phyloP scores from a whole-genome alignment of 2,797 vertebrate species.

The Mormyrops boulengeri region DNA sequence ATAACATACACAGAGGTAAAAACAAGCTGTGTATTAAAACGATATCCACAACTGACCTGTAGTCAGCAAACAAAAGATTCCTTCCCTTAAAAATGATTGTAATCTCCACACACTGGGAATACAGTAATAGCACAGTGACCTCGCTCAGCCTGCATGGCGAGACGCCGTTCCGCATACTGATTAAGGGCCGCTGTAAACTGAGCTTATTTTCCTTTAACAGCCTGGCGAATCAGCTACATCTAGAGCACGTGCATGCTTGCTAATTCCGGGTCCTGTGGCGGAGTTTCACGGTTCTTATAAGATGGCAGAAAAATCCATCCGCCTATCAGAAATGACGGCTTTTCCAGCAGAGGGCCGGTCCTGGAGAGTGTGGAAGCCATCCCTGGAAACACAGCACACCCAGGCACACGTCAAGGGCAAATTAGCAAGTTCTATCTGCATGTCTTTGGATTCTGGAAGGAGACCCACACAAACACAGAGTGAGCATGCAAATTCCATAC shows the following conservation, averaged over 20 bases:
- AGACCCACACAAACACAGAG: neutral
- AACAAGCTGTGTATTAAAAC: slow-evolving; percentile 31
- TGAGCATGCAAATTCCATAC: neutral
- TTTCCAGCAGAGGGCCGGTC: neutral
- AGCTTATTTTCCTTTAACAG: neutral
- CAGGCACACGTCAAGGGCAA: neutral
- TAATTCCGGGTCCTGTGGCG: neutral
- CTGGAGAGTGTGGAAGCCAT: neutral
- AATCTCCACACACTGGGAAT: slow-evolving; percentile 43
- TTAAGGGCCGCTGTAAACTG: slow-evolving; percentile 45
- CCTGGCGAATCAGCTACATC: neutral
- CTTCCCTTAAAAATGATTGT: slow-evolving; percentile 43
- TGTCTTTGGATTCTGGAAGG: neutral
- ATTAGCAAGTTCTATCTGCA: neutral
- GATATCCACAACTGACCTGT: slow-evolving; percentile 46
- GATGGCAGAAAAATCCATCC: neutral
- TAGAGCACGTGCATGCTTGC: neutral
- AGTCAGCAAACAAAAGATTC: slow-evolving; percentile 45
- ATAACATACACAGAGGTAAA: slow-evolving; percentile 34
- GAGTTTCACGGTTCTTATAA: neutral
- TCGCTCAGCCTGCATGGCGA: slow-evolving; percentile 37
- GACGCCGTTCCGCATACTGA: slow-evolving; percentile 53
- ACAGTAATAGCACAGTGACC: slow-evolving; percentile 54
- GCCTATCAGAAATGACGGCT: neutral
- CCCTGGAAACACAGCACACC: neutral